phyloP scores from a whole-genome alignment of 1,140 invertebrate genomes.

The Bicyclus anynana region DNA sequence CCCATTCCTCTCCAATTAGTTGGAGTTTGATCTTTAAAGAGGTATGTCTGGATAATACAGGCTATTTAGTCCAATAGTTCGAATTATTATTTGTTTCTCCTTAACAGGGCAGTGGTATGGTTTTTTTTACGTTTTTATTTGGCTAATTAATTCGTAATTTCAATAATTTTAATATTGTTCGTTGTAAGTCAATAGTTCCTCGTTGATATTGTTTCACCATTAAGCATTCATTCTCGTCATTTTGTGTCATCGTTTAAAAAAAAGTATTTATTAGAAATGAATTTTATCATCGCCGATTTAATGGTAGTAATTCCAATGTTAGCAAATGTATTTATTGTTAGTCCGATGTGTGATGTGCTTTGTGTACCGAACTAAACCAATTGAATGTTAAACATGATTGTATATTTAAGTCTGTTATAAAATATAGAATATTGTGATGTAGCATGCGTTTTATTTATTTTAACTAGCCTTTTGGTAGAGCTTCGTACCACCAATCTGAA shows the following conservation, averaged over 20 bases:
- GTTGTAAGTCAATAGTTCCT: slow-evolving; percentile 31
- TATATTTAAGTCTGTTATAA: slow-evolving; percentile 74
- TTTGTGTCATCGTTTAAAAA: slow-evolving; percentile 49
- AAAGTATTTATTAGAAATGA: slow-evolving; percentile 40
- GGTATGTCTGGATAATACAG: too few relatives aligned
- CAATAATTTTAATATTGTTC: slow-evolving; percentile 4
- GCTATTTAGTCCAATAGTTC: background rate
- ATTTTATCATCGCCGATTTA: slow-evolving; percentile 42
- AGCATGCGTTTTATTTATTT: slow-evolving; percentile 25
- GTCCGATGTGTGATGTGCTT: slow-evolving; percentile 55
- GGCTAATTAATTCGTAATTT: slow-evolving; percentile 1
- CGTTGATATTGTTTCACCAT: slow-evolving; percentile 18
- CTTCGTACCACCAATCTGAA: too few relatives aligned
- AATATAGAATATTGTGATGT: slow-evolving; percentile 61
- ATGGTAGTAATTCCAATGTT: slow-evolving; percentile 44
- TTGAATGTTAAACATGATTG: slow-evolving; percentile 64
- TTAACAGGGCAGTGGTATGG: slow-evolving; percentile 28
- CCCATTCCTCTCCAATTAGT: too few relatives aligned
- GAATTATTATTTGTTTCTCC: slow-evolving; percentile 11
- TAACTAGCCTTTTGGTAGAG: too few relatives aligned
- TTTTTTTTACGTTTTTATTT: slow-evolving; percentile 8
- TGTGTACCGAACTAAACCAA: slow-evolving; percentile 47
- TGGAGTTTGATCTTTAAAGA: too few relatives aligned
- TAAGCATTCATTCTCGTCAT: slow-evolving; percentile 53
- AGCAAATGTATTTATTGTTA: slow-evolving; percentile 68